Base-by-base conservation (phyloP, 2,797 vertebrate genomes). In the Lacerta bilineata region DNA sequence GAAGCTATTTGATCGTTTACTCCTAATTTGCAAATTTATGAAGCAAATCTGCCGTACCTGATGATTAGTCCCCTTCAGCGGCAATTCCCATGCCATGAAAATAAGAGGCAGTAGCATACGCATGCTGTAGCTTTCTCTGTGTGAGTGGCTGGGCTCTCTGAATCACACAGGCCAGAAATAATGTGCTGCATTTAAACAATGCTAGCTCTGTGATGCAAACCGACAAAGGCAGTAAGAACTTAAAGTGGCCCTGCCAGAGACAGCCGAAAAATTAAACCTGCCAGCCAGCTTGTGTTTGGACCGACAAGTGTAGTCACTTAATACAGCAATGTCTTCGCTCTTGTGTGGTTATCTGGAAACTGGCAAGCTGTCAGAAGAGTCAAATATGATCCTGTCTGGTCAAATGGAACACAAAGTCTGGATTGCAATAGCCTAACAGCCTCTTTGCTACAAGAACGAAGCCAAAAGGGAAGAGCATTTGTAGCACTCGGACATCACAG, bases 261-360 rank as follows among this genome's bases (percentile, higher is more conserved):
- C 0, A 3, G 33, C 7, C 82, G 92, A 93, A 94, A 95, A 93
- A 94, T 94, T 95, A 95, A 36, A 85, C 33, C 41, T 61, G 84
- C 93, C 92, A 94, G 93, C 94, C 93, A 93, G 94, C 94, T 55
- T 95, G 94, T 90, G 92, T 92, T 94, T 85, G 90, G 88, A 82
- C 86, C 91, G 93, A 89, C 75, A 68, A 91, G 94, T 27, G 8
- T 72, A 59, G 79, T 92, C 80, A 87, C 43, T 13, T 90, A 92
- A 81, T 59, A 0, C 29, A n/a, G 23, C 0, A 1, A 43, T 87
- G 87, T 20, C 75, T 79, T 80, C 5, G 66, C 82, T 87, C 72
- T 80, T 86, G 79, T 17, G 33, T 10, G 20, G 25, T n/a, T 23
- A 39, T 55, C 39, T 41, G 69, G 39, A 79, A 87, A 81, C 20